A percentile compares a stretch with the other conserved stretches of the same genome.
These are phyloP conservation scores for Gobiocypris rarus DNA, from an alignment of 2,113 vertebrate species.

Conservation along the genomic window DNA sequence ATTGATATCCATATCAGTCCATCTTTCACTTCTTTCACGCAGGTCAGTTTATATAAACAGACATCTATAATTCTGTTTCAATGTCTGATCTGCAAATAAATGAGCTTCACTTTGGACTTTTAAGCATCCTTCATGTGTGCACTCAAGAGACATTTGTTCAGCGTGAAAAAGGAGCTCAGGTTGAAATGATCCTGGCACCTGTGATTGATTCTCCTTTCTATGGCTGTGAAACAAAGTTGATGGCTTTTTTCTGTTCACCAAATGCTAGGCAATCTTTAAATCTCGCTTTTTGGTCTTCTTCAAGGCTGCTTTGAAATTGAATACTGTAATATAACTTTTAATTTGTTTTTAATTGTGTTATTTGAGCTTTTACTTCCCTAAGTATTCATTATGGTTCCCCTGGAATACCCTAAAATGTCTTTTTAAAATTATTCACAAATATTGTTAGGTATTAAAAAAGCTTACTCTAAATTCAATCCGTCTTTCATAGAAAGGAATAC, in stretches of 20 bases:
- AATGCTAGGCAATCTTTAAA: constrained; percentile 39
- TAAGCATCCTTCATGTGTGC: constrained; percentile 58
- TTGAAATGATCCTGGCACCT: constrained; percentile 55
- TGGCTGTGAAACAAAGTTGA: constrained; percentile 59
- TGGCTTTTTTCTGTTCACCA: constrained; percentile 50
- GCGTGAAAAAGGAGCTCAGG: constrained; percentile 45
- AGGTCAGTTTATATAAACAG: constrained; percentile 52
- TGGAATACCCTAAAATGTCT: background rate
- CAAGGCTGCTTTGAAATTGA: constrained; percentile 27
- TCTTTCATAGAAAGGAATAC: constrained; percentile 15
- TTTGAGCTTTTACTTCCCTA: constrained; percentile 20
- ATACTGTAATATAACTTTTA: constrained; percentile 40
- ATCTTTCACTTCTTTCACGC: constrained; percentile 32
- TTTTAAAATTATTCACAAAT: constrained; percentile 19
- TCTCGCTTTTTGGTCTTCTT: constrained; percentile 27
- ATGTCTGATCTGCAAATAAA: constrained; percentile 60
- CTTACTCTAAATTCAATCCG: background rate
- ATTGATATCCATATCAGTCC: constrained; percentile 26
- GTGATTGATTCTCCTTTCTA: constrained; percentile 63
- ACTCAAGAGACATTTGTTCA: constrained; percentile 56
- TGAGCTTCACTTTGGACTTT: constrained; percentile 55
- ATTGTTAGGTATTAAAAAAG: constrained; percentile 10
- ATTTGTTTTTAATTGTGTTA: constrained; percentile 38
- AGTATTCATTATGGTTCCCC: background rate
- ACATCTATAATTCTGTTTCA: constrained; percentile 50